Conservation (phyloP, 2,113 vertebrate genomes). For the Laterallus jamaicensis region DNA sequence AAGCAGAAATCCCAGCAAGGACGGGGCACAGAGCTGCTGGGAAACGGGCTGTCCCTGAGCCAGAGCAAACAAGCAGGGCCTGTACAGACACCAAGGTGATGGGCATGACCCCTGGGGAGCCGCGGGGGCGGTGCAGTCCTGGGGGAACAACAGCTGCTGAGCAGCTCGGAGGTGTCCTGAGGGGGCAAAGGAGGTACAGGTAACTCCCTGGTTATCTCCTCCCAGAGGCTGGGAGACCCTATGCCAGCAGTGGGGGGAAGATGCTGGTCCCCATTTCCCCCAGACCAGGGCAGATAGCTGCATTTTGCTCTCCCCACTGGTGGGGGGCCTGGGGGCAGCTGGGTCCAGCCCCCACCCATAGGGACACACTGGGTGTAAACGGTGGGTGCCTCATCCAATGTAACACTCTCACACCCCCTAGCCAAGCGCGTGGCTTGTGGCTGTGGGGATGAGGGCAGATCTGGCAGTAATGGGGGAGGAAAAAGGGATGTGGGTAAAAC, state of each 20-base stretch:
- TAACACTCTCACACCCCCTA: too few relatives aligned
- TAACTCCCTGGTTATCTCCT: not conserved
- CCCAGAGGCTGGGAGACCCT: not conserved
- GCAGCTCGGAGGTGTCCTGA: not conserved
- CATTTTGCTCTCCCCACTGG: not conserved
- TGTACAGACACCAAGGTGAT: not conserved
- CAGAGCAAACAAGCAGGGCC: not conserved
- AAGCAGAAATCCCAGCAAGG: not conserved
- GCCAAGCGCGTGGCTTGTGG: not conserved
- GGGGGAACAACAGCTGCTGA: not conserved
- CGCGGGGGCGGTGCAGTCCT: accelerated
- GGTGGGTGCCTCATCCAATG: not conserved
- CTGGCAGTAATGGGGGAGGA: too few relatives aligned
- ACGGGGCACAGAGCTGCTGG: not conserved
- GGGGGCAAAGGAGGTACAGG: not conserved
- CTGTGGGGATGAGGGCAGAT: not conserved
- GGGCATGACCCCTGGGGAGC: not conserved
- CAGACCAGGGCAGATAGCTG: not conserved
- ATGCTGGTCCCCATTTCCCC: not conserved
- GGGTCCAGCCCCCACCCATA: not conserved
- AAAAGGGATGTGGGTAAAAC: not conserved
- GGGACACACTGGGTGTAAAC: not conserved
- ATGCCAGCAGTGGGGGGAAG: not conserved
- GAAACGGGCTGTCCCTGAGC: not conserved
- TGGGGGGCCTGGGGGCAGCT: not conserved